Base-by-base conservation (phyloP, 2,113 vertebrate genomes). In the Elaphurus davidianus region DNA sequence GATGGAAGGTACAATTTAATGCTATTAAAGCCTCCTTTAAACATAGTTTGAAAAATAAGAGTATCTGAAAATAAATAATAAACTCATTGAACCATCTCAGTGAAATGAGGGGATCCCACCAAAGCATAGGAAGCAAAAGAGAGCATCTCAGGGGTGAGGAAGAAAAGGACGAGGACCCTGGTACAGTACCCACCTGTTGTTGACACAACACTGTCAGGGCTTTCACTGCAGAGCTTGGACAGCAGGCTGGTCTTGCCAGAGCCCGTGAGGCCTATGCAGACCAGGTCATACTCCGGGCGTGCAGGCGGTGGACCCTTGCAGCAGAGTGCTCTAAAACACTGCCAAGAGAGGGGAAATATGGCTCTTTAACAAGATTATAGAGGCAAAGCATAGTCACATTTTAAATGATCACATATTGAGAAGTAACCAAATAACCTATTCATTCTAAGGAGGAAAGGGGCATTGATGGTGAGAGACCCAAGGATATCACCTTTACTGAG, bases 291-390 rank as follows among this genome's bases (percentile, higher is more conserved):
- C 94, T 99, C 99, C 23, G 99, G 99, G 98, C 99, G 99, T 3
- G 99, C 99, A 7, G 99, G 99, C 1, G 99, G 99, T 0, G 99
- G 99, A 98, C 99, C 99, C 98, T 99, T 99, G 99, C 99, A 99
- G 99, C 99, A 99, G 98, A 99, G 99, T 54, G 99, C 99, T 99
- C 99, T 99, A 98, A 99, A 99, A 99, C 99, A 99, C 99, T 99
- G 98, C 25, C 97, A 60, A 78, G 67, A 94, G 97, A 67, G 47
- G 17, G 25, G 89, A 97, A 92, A 88, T 2, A 14, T 0, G 6
- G 23, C 28, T 82, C 59, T 79, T 84, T 85, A 92, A 33, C 45
- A 85, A 88, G n/a, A 85, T 14, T 57, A 12, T 50, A 5, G 74
- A 92, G 55, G 54, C 23, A 90, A 43, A 83, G 23, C 43, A 90